A percentile compares a stretch with the other conserved stretches of the same genome.
Evolutionary conservation across 2,888 invertebrate species (phyloP).

Genomic region (Cheilosia impressa): DNA sequence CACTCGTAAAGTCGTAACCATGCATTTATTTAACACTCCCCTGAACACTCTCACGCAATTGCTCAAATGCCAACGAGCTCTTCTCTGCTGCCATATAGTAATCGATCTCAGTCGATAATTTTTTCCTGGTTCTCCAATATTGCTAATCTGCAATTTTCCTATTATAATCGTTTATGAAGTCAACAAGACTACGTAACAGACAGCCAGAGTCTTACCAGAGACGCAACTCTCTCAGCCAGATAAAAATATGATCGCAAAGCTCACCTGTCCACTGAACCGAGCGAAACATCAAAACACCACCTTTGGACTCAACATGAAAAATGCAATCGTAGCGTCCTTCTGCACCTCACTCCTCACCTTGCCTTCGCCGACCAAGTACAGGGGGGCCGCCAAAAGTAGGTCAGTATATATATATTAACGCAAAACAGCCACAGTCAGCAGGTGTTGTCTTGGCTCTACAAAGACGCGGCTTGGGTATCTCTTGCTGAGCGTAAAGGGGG

Average conservation of each 20-base stretch:
- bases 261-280: slow-evolving; percentile 40
- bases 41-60: background rate
- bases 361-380: slow-evolving; percentile 37
- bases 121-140: slow-evolving; percentile 7
- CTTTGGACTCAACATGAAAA: slow-evolving; percentile 64
- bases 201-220: background rate
- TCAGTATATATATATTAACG: slow-evolving; percentile 47
- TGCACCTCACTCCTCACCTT: slow-evolving; percentile 40
- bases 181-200: too few relatives aligned
- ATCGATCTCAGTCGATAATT: background rate
- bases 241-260: slow-evolving; percentile 20
- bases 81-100: background rate
- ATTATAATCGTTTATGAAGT: too few relatives aligned
- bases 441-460: slow-evolving; percentile 58
- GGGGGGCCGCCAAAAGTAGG: slow-evolving; percentile 70
- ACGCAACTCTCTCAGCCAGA: background rate
- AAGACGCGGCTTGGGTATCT: slow-evolving; percentile 21
- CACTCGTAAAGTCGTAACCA: background rate
- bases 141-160: too few relatives aligned
- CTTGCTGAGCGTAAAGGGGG: background rate
- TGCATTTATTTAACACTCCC: background rate
- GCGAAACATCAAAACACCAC: slow-evolving; percentile 17
- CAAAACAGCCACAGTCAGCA: slow-evolving; percentile 60
- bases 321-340: slow-evolving; percentile 67
- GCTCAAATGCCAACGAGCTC: background rate